Percentiles rank a stretch among this genome's conserved stretches.
Evolutionary conservation across 2,113 vertebrate species (phyloP).

Genomic region (Nematolebias whitei): DNA sequence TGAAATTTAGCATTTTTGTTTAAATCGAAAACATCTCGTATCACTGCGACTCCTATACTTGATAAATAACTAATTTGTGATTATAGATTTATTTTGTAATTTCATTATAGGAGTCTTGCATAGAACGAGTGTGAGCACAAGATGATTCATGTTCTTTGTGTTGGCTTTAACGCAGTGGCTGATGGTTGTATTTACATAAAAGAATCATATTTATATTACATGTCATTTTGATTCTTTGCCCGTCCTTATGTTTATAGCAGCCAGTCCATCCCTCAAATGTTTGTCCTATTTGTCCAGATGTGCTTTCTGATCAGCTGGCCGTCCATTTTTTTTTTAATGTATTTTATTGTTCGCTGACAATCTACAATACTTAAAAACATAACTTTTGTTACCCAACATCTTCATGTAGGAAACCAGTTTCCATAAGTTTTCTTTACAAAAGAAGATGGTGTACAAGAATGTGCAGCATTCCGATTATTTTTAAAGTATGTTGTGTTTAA

Average conservation of each 20-base stretch:
- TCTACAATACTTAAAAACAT: conserved; percentile 10
- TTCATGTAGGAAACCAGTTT: conserved; percentile 29
- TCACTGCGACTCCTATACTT: no score
- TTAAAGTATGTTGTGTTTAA: conserved; percentile 66
- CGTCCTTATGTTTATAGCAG: not conserved
- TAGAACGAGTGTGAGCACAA: no score
- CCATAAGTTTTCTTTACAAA: conserved; percentile 38
- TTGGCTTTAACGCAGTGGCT: not conserved
- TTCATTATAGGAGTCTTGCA: no score
- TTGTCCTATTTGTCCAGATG: not conserved
- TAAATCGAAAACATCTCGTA: no score
- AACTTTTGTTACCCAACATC: conserved; percentile 8
- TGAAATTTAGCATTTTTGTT: no score
- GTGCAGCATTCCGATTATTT: conserved; percentile 67
- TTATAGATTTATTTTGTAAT: no score
- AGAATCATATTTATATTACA: not conserved
- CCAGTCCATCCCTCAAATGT: conserved; percentile 5
- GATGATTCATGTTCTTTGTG: not conserved
- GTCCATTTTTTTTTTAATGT: not conserved
- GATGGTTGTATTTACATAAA: not conserved
- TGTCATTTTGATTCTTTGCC: conserved; percentile 11
- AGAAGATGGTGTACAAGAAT: conserved; percentile 24
- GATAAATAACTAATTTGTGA: no score
- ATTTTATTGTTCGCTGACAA: not conserved
- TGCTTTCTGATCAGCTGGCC: no score